phyloP scores from a whole-genome alignment of 2,888 invertebrate genomes.

The Cerastoderma edule region DNA sequence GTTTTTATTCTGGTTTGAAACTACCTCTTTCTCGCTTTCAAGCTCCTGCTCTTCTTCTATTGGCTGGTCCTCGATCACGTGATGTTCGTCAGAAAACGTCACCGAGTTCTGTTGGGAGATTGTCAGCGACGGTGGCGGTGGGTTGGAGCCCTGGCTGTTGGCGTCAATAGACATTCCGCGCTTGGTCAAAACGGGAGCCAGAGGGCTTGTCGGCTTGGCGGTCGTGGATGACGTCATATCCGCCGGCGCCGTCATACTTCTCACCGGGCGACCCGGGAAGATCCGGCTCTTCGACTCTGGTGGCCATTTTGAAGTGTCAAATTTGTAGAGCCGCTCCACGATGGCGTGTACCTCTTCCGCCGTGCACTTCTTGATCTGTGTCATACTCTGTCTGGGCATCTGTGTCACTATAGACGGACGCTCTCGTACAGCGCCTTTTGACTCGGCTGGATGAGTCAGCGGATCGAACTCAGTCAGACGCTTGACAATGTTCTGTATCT shows the following conservation, averaged over 20 bases:
- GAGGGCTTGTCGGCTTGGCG: neutral
- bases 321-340: conserved; percentile 65
- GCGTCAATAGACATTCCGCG: neutral
- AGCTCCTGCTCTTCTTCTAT: neutral
- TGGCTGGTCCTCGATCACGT: neutral
- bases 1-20: no score
- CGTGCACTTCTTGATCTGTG: conserved; percentile 62
- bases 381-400: conserved; percentile 66
- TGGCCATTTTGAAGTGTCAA: conserved; percentile 59
- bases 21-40: no score
- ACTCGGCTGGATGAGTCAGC: conserved; percentile 60
- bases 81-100: neutral
- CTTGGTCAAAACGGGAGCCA: neutral
- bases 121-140: no score
- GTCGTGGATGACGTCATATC: conserved; percentile 9
- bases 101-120: conserved; percentile 14
- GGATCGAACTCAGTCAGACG: conserved; percentile 66
- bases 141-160: neutral
- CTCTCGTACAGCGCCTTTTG: conserved; percentile 41
- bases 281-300: conserved; percentile 55
- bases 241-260: conserved; percentile 43
- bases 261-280: conserved; percentile 45
- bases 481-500: conserved; percentile 64
- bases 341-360: conserved; percentile 71
- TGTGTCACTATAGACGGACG: conserved; percentile 56